Percentiles rank a stretch among this genome's conserved stretches.
Conservation (phyloP, 2,113 vertebrate genomes). For the sheep (Ovis aries) region DNA sequence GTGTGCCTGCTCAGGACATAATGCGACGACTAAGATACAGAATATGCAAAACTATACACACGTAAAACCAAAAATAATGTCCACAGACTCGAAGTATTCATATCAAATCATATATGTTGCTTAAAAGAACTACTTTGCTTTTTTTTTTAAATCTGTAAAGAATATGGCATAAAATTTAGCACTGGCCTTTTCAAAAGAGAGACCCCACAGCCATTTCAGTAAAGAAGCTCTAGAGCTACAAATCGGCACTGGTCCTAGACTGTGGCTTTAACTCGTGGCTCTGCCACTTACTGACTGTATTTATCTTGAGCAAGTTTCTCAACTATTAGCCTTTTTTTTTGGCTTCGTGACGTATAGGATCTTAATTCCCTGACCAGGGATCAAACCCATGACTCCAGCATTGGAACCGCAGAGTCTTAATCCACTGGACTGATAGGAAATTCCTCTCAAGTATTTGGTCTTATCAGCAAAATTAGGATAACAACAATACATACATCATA, state of each 20-base stretch:
- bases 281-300: neutral
- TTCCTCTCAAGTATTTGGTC: neutral
- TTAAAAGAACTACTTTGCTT: neutral
- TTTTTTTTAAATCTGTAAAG: neutral
- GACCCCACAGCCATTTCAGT: neutral
- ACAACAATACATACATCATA: neutral
- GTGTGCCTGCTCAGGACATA: neutral
- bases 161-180: neutral
- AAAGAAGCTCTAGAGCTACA: neutral
- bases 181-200: neutral
- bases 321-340: neutral
- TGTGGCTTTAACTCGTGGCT: neutral
- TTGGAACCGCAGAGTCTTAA: neutral
- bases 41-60: neutral
- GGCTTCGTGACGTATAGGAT: neutral
- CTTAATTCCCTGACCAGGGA: neutral
- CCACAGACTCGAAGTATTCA: neutral
- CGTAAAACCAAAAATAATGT: neutral
- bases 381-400: neutral
- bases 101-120: neutral
- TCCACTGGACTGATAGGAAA: neutral
- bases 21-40: neutral
- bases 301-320: neutral
- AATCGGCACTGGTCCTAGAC: neutral
- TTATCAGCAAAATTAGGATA: neutral